A percentile compares a stretch with the other conserved stretches of the same genome.
Conservation (phyloP, 2,797 vertebrate genomes). For the Phoxinus dragarum region DNA sequence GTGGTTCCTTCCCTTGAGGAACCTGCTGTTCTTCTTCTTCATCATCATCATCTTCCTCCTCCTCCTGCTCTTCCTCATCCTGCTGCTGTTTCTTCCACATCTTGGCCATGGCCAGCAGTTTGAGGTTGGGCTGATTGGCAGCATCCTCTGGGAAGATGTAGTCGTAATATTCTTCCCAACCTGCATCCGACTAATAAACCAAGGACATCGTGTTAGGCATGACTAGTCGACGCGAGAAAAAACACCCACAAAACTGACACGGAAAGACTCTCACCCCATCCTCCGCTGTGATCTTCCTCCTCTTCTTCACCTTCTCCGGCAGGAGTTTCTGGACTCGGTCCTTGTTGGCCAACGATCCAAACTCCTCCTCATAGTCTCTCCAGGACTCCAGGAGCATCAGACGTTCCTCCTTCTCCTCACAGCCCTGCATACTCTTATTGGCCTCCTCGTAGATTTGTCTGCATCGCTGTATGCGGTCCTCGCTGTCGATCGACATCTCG, state of each 20-base stretch:
- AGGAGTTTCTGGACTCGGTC: constrained; percentile 91
- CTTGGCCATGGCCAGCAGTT: constrained; percentile 96
- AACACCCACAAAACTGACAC: background rate
- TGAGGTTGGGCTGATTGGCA: constrained; percentile 98
- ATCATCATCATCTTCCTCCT: constrained; percentile 67
- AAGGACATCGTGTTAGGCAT: background rate
- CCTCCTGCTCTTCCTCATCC: constrained; percentile 73
- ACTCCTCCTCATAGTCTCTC: constrained; percentile 89
- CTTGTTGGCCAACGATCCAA: constrained; percentile 78
- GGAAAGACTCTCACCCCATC: constrained; percentile 89
- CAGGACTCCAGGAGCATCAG: constrained; percentile 96
- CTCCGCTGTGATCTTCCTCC: constrained; percentile 94
- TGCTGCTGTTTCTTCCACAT: constrained; percentile 97
- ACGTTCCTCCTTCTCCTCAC: constrained; percentile 96
- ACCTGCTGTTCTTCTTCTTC: constrained; percentile 64
- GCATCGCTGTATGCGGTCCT: constrained; percentile 81
- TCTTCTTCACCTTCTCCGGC: constrained; percentile 98
- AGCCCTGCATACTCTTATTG: constrained; percentile 91
- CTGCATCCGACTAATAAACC: constrained; percentile 88
- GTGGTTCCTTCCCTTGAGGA: constrained; percentile 4
- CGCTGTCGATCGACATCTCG: constrained; percentile 86
- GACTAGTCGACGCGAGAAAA: background rate
- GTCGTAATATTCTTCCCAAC: constrained; percentile 98
- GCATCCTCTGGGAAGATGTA: constrained; percentile 99
- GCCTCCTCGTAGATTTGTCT: constrained; percentile 94